Conservation (phyloP, 2,888 invertebrate genomes). For the Tipula helvola region DNA sequence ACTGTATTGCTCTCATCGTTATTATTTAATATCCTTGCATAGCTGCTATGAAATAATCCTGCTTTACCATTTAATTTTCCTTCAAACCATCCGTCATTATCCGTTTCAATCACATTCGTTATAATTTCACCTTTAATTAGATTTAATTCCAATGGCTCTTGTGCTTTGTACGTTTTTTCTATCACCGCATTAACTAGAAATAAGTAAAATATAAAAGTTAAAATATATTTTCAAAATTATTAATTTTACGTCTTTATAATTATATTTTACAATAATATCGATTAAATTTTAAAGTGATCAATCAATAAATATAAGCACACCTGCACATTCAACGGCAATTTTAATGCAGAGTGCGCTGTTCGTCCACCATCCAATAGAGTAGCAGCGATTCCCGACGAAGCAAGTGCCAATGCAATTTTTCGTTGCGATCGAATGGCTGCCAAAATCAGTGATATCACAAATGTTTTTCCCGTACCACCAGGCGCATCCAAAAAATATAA, state of each 20-base stretch:
- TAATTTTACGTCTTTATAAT: not conserved
- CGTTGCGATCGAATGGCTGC: too few relatives aligned
- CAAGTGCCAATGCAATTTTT: too few relatives aligned
- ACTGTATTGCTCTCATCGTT: conserved; percentile 26
- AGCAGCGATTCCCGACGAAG: too few relatives aligned
- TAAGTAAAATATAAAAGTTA: conserved; percentile 14
- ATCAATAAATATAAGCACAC: too few relatives aligned
- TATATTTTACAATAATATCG: too few relatives aligned
- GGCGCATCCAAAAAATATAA: too few relatives aligned
- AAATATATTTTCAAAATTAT: not conserved
- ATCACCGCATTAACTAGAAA: conserved; percentile 65
- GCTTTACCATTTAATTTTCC: conserved; percentile 62
- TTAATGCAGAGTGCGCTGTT: too few relatives aligned
- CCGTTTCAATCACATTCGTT: conserved; percentile 60
- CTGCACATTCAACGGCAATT: too few relatives aligned
- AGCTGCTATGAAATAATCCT: conserved; percentile 91
- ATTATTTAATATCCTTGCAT: conserved; percentile 53
- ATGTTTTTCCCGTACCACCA: too few relatives aligned
- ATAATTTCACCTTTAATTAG: conserved; percentile 73
- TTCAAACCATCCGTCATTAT: conserved; percentile 79
- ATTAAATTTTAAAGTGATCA: too few relatives aligned
- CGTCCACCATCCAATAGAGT: too few relatives aligned
- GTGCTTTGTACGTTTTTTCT: conserved; percentile 75
- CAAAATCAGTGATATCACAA: too few relatives aligned
- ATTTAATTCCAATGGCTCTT: conserved; percentile 74